Percentiles rank a stretch among this genome's conserved stretches.
Conservation (phyloP, 1,140 invertebrate genomes). For the Scylla paramamosain region DNA sequence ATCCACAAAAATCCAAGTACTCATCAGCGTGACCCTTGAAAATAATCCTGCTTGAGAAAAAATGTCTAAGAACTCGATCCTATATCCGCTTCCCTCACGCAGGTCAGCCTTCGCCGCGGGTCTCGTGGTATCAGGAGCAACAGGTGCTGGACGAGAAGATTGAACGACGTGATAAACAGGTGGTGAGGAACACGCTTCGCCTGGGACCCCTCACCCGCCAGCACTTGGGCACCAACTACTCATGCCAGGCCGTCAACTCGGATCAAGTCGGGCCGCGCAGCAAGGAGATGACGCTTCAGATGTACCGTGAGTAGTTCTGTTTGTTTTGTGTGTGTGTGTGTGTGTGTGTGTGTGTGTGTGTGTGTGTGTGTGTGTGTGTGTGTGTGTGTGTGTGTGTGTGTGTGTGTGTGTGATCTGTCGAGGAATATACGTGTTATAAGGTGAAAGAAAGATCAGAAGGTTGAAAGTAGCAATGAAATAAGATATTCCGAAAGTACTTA, state of each 20-base stretch:
- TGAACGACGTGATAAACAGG: background rate
- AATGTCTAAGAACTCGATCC: no score
- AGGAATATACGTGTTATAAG: background rate
- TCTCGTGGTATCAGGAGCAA: conserved; percentile 31
- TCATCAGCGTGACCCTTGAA: no score
- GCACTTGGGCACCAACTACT: conserved; percentile 78
- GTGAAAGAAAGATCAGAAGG: background rate
- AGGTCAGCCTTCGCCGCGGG: conserved; percentile 51
- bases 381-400: no score
- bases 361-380: no score
- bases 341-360: no score
- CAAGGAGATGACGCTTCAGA: conserved; percentile 26
- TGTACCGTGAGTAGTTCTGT: conserved; percentile 50
- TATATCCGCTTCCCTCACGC: background rate
- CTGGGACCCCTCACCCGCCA: conserved; percentile 77
- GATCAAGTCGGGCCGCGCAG: conserved; percentile 78
- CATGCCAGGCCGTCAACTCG: conserved; percentile 79
- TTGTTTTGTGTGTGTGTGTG: no score
- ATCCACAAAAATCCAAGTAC: no score
- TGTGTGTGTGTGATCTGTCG: background rate
- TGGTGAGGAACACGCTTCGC: conserved; percentile 78
- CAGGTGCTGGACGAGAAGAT: background rate
- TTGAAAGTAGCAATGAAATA: background rate
- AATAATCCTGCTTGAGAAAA: no score
- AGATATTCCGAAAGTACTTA: background rate